Percentiles rank a stretch among this genome's conserved stretches.
These are phyloP conservation scores for Salvator merianae DNA, from an alignment of 2,113 vertebrate genomes.

Conservation along the genomic window DNA sequence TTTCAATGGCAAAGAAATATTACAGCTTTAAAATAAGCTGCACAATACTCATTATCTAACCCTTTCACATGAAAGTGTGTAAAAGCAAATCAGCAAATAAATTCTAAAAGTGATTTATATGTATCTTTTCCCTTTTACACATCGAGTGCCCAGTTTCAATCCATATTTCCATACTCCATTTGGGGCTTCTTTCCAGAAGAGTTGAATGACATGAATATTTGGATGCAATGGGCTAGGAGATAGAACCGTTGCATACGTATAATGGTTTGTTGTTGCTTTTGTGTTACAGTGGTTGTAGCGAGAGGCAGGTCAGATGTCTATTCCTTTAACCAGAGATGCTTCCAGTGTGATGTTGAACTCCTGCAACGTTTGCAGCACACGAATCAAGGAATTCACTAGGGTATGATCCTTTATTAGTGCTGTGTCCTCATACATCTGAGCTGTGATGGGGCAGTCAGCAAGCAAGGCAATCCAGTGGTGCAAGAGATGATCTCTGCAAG, in stretches of 20 bases:
- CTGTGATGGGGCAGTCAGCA: slow-evolving; percentile 93
- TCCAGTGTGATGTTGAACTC: slow-evolving; percentile 99
- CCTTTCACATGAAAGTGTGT: slow-evolving; percentile 85
- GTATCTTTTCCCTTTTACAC: slow-evolving; percentile 73
- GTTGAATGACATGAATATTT: slow-evolving; percentile 55
- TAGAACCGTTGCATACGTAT: slow-evolving; percentile 65
- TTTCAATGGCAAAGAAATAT: slow-evolving; percentile 86
- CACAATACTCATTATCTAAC: slow-evolving; percentile 77
- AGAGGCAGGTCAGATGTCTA: slow-evolving; percentile 84
- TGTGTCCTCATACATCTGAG: slow-evolving; percentile 96
- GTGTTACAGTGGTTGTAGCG: slow-evolving; percentile 32
- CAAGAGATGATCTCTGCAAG: slow-evolving; percentile 90
- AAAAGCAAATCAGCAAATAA: slow-evolving; percentile 84
- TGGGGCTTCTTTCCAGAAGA: slow-evolving; percentile 65
- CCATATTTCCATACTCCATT: slow-evolving; percentile 65
- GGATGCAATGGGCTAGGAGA: slow-evolving; percentile 64
- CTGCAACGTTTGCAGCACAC: slow-evolving; percentile 96
- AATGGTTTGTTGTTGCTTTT: slow-evolving; percentile 54
- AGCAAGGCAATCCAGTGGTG: slow-evolving; percentile 98
- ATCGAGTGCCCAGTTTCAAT: slow-evolving; percentile 75
- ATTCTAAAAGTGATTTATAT: slow-evolving; percentile 84
- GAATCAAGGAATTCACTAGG: slow-evolving; percentile 94
- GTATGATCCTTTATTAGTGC: slow-evolving; percentile 96
- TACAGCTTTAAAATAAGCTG: slow-evolving; percentile 96
- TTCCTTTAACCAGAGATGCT: slow-evolving; percentile 95